Percentiles rank a stretch among this genome's conserved stretches.
phyloP scores from a whole-genome alignment of 2,797 vertebrate genomes.

The Iguana delicatissima region DNA sequence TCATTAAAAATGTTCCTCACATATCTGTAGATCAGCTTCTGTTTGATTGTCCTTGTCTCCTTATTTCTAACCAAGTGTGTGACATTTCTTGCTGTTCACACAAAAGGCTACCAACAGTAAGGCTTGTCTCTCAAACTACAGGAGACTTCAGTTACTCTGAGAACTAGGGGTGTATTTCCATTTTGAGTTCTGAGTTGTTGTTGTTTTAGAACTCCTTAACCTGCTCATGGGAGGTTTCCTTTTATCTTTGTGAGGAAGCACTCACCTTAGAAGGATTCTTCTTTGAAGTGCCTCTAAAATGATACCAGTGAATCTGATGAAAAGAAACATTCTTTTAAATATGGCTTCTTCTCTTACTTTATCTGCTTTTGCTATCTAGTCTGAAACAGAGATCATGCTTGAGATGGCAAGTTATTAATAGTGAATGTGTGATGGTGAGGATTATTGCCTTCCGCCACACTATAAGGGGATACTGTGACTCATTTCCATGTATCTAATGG shows the following conservation, averaged over 20 bases:
- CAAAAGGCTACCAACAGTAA: not conserved
- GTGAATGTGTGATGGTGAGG: not conserved
- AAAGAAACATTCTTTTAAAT: conserved; percentile 22
- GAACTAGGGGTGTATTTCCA: conserved; percentile 23
- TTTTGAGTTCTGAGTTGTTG: conserved; percentile 15
- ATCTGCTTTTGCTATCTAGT: not conserved
- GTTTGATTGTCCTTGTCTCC: conserved; percentile 12
- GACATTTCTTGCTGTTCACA: conserved; percentile 22
- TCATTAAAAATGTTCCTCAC: conserved; percentile 20
- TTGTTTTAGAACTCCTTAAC: conserved; percentile 4
- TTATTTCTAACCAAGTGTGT: not conserved
- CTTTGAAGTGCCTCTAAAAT: conserved; percentile 32
- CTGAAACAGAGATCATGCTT: not conserved
- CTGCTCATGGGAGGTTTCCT: conserved; percentile 1
- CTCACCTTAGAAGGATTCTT: not conserved
- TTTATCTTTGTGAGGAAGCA: conserved; percentile 27
- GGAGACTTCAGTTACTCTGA: conserved; percentile 6
- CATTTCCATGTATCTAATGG: not conserved
- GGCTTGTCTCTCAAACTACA: not conserved
- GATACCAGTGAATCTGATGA: conserved; percentile 16
- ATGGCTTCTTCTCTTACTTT: conserved; percentile 13
- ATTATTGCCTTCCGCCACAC: not conserved
- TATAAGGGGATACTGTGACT: not conserved
- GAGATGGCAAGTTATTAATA: conserved; percentile 5
- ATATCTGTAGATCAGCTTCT: not conserved